Evolutionary conservation across 2,113 vertebrate species (phyloP).

Genomic region (Aleadryas rufinucha): DNA sequence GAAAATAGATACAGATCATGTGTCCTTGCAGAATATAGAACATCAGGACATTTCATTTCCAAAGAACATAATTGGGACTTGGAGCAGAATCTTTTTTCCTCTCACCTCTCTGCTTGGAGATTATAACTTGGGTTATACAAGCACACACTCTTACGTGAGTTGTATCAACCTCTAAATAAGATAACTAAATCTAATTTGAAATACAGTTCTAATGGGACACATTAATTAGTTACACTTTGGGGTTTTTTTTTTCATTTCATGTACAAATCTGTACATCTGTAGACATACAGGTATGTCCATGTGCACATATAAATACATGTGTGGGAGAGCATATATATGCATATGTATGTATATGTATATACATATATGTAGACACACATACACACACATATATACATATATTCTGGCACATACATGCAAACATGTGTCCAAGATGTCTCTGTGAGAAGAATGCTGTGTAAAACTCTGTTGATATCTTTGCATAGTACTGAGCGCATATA

Average conservation of each 20-base stretch:
- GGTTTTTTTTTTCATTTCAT: background rate
- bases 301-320: background rate
- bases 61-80: slow-evolving; percentile 63
- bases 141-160: background rate
- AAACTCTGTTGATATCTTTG: background rate
- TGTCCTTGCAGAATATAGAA: slow-evolving; percentile 73
- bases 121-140: slow-evolving; percentile 8
- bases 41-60: slow-evolving; percentile 70
- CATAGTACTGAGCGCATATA: background rate
- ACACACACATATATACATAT: background rate
- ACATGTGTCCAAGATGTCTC: background rate
- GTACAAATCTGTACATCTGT: background rate
- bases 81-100: slow-evolving; percentile 47
- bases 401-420: background rate
- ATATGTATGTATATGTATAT: background rate
- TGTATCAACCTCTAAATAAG: background rate
- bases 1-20: slow-evolving; percentile 78
- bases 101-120: slow-evolving; percentile 59
- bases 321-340: background rate
- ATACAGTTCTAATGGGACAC: background rate
- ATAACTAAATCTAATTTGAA: background rate
- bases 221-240: background rate
- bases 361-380: background rate
- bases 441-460: background rate
- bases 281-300: background rate